Evolutionary conservation across 2,113 vertebrate genomes (phyloP), one percentile per base, ranked within the genome.

Genomic region (Rhinogobius similis): DNA sequence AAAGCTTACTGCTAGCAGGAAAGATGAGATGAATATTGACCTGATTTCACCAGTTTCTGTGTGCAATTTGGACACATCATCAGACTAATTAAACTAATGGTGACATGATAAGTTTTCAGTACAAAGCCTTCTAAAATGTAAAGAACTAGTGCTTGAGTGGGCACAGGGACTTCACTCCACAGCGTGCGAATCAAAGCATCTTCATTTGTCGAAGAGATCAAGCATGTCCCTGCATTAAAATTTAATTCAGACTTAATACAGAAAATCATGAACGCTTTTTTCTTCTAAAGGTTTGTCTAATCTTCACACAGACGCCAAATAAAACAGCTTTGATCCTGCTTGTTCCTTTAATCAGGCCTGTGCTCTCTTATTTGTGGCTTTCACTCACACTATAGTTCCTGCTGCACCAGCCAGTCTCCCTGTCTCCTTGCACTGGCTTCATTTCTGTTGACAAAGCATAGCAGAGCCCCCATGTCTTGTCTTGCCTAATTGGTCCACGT

Each of bases 401-500:
- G 72, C 82, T 80, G 84, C 86, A 78, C 70, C 12, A 55, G 23
- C 67, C 78, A 10, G 55, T 55, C 85, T 90, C 46, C 46, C 69
- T 67, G 78, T 90, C 88, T 90, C 81, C 67, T 86, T 77, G 62
- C 92, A 85, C 81, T 84, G 78, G 87, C 90, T 94, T 92, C 85
- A 86, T 94, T 93, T 93, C 83, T 93, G 85, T 93, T 95, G 90
- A 93, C 92, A 91, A 89, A 88, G 87, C 86, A 88, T 86, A 92
- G 85, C 79, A 82, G 76, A 91, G 83, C 82, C 77, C 90, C 72
- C 78, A 76, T 88, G 89, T 77, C 73, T 94, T 92, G 90, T 92
- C 89, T 92, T 77, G 80, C 82, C 84, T 95, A 94, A 94, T 94
- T 94, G 90, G 92, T 90, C 92, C 91, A 92, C 85, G 90, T 92